These are phyloP conservation scores for Pterocles burchelli DNA, from an alignment of 2,113 vertebrate genomes.

Conservation along the genomic window DNA sequence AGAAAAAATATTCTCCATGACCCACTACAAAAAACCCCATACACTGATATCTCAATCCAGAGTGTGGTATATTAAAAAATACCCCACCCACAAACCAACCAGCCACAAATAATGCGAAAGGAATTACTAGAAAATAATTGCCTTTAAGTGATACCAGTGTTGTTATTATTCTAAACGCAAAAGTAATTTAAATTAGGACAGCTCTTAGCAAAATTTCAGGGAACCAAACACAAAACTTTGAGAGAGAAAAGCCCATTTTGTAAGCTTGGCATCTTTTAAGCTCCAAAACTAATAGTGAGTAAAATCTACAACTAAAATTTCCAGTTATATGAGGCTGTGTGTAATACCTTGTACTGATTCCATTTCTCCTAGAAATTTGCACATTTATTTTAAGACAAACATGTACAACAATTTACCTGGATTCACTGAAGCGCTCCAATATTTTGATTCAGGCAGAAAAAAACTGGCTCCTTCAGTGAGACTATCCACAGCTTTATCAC, in stretches of 20 bases:
- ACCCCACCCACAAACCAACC: background rate
- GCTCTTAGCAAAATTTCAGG: background rate
- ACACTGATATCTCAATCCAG: background rate
- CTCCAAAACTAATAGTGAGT: background rate
- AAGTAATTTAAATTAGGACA: background rate
- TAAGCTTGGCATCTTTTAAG: background rate
- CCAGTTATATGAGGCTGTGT: background rate
- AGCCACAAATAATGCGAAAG: background rate
- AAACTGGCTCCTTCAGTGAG: background rate
- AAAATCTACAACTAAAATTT: background rate
- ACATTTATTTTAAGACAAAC: background rate
- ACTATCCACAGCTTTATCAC: background rate
- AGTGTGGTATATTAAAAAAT: background rate
- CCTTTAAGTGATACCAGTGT: background rate
- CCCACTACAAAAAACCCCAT: background rate
- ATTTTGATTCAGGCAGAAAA: background rate
- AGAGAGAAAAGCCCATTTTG: background rate
- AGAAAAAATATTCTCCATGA: background rate
- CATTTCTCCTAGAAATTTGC: background rate
- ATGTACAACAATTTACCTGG: slow-evolving; percentile 27
- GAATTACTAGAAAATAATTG: background rate
- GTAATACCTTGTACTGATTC: background rate
- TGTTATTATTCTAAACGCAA: background rate
- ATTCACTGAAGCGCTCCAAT: background rate
- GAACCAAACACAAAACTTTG: background rate